These are phyloP conservation scores for Cricetomys ansorgei DNA, from an alignment of 2,113 vertebrate genomes.

Conservation along the genomic window DNA sequence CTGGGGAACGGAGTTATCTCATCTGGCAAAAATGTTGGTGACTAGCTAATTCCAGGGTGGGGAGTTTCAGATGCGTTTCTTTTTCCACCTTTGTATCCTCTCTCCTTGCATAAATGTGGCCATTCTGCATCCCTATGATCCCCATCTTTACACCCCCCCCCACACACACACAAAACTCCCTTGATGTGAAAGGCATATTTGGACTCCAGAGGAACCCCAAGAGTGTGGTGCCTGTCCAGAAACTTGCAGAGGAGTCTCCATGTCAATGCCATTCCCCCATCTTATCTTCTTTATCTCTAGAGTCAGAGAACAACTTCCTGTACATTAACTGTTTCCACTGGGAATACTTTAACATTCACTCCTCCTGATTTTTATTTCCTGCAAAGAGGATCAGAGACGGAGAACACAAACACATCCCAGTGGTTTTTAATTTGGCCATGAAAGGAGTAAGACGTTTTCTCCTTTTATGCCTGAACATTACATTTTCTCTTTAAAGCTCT, in stretches of 20 bases:
- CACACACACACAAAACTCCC: slow-evolving; percentile 77
- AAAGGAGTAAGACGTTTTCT: slow-evolving; percentile 24
- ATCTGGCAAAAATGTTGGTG: slow-evolving; percentile 64
- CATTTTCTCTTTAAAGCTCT: slow-evolving; percentile 1
- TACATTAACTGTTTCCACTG: slow-evolving; percentile 47
- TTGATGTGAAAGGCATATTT: slow-evolving; percentile 80
- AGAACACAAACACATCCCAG: not conserved
- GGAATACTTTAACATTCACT: slow-evolving; percentile 60
- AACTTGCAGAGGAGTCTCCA: slow-evolving; percentile 58
- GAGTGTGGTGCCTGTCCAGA: slow-evolving; percentile 45
- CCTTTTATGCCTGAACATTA: slow-evolving; percentile 4
- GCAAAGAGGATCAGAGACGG: not conserved
- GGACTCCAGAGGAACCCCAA: slow-evolving; percentile 73
- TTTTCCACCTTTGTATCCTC: slow-evolving; percentile 77
- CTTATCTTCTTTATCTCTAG: slow-evolving; percentile 56
- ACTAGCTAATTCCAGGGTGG: not conserved
- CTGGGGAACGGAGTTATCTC: slow-evolving; percentile 67
- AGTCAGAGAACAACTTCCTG: slow-evolving; percentile 64
- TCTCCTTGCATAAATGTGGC: slow-evolving; percentile 68
- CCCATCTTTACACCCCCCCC: slow-evolving; percentile 63
- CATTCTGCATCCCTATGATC: slow-evolving; percentile 62
- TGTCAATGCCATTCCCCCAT: not conserved
- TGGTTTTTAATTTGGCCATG: not conserved
- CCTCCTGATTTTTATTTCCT: slow-evolving; percentile 40
- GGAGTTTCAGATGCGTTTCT: not conserved